Evolutionary conservation across 2,888 invertebrate genomes (phyloP).

Genomic region (Anaspis maculata): DNA sequence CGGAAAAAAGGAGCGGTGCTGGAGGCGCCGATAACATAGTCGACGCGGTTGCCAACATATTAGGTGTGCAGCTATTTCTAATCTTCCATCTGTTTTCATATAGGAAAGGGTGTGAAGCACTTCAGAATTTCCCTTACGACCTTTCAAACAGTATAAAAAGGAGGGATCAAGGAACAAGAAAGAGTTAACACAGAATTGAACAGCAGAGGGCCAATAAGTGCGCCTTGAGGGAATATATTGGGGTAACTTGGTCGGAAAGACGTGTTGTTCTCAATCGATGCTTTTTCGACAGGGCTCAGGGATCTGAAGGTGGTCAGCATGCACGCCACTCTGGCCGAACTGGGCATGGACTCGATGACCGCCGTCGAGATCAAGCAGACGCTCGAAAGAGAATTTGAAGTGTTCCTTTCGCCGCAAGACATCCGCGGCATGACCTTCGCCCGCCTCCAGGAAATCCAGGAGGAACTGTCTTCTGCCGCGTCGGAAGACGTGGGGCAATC

Average conservation of each 20-base stretch:
- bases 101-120: not conserved
- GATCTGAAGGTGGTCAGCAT: constrained; percentile 63
- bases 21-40: constrained; percentile 59
- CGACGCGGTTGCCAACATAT: constrained; percentile 54
- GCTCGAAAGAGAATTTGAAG: constrained; percentile 80
- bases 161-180: too few species aligned
- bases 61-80: constrained; percentile 45
- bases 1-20: constrained; percentile 63
- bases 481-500: not conserved
- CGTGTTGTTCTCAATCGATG: not conserved
- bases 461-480: not conserved
- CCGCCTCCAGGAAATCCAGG: constrained; percentile 5
- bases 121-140: too few species aligned
- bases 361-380: constrained; percentile 93
- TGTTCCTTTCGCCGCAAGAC: constrained; percentile 79
- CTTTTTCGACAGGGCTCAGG: constrained; percentile 3
- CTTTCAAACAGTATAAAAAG: too few species aligned
- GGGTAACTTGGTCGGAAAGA: too few species aligned
- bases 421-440: constrained; percentile 73
- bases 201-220: too few species aligned
- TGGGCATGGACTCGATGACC: constrained; percentile 97
- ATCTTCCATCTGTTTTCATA: constrained; percentile 12
- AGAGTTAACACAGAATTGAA: too few species aligned
- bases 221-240: too few species aligned
- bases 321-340: constrained; percentile 71